A percentile compares a stretch with the other conserved stretches of the same genome.
These are phyloP conservation scores for Machimus rusticus DNA, from an alignment of 2,888 invertebrate species.

Conservation along the genomic window DNA sequence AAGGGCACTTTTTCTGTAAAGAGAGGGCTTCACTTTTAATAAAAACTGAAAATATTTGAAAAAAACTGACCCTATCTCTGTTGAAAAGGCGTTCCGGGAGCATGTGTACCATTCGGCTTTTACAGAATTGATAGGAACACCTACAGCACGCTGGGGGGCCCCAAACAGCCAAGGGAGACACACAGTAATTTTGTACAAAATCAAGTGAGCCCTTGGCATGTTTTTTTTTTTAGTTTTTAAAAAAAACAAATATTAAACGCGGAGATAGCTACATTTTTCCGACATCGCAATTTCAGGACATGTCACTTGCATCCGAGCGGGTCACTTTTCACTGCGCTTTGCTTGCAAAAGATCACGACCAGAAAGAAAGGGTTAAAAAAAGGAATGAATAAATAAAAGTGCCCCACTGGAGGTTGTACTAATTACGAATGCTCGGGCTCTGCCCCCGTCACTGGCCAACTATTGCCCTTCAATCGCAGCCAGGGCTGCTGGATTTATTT, in stretches of 20 bases:
- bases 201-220: background rate
- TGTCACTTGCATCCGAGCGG: background rate
- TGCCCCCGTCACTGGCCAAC: background rate
- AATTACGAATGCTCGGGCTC: background rate
- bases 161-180: background rate
- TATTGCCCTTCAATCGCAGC: background rate
- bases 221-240: background rate
- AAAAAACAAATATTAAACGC: background rate
- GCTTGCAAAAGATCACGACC: background rate
- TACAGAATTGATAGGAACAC: background rate
- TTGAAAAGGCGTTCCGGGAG: background rate
- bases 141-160: background rate
- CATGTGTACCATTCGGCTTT: background rate
- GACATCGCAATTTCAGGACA: background rate
- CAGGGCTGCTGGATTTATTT: background rate
- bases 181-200: background rate
- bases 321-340: background rate
- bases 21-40: background rate
- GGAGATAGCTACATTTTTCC: background rate
- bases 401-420: background rate
- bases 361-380: background rate
- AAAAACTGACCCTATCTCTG: too few species aligned
- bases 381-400: background rate
- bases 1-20: background rate
- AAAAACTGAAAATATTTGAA: background rate